Base-by-base conservation (phyloP, 2,888 invertebrate genomes). In the Nebria salina region DNA sequence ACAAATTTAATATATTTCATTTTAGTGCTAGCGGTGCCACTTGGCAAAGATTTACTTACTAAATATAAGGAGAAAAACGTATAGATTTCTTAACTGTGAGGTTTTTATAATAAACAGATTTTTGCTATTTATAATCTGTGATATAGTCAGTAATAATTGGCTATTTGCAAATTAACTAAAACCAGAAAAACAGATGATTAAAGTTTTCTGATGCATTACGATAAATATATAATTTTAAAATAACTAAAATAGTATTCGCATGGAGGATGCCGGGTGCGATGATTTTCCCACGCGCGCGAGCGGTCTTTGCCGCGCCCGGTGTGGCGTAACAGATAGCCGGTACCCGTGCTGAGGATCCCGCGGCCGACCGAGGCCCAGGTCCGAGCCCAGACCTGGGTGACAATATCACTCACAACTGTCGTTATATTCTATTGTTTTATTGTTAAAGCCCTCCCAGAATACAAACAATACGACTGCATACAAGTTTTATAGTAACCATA, bases 341-440 rank as follows among this genome's bases (percentile, higher is more conserved):
- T 43, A 26, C 54, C 68, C 26, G 68, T 8, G 26, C 15, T 68
- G 68, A 26, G 13, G 68, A 3, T 34, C 34, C 34, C 34, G 34
- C 34, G 34, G 34, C 34, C 34, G 34, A 8, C 13, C 54, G 2
- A 8, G 54, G 54, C 13, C 54, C 7, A 8, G 54, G 54, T 8
- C 42, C 26, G 11, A 20, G n/a, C 65, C 73, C 73, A 25, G 13
- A 13, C 9, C n/a, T 13, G 43, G 15, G 73, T 41, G 65, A 74
- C 78, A 65, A 20, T 78, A 41, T 65, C 73, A 79, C 74, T 79
- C 77, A 54, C 54, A 77, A 66, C 73, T 66, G 73, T 73, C 79
- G 41, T 75, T 74, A 79, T 79, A 79, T 79, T 79, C 75, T 75
- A 79, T 79, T 79, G 79, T 79, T 79, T 79, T 79, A 79, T 74